Conservation (phyloP, 2,888 invertebrate species). For the Cerceris rybyensis region DNA sequence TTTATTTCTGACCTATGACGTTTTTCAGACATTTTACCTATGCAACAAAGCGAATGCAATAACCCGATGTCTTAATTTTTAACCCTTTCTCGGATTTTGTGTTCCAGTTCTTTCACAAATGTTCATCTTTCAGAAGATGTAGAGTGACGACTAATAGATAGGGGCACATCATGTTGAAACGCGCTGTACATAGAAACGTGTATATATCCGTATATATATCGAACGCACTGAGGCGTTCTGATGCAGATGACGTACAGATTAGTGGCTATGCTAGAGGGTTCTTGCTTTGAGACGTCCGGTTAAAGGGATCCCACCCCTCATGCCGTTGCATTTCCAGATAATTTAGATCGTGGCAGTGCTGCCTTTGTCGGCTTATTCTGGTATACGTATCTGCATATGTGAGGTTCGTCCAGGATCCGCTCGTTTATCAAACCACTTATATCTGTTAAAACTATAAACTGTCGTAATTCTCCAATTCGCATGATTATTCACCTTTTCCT, state of each 20-base stretch:
- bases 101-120: no score
- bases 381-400: slow-evolving; percentile 39
- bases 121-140: no score
- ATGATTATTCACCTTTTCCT: no score
- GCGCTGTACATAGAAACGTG: neutral
- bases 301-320: slow-evolving; percentile 42
- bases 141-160: no score
- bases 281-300: slow-evolving; percentile 69
- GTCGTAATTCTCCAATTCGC: neutral
- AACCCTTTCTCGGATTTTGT: no score
- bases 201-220: slow-evolving; percentile 13
- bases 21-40: no score
- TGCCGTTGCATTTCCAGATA: slow-evolving; percentile 68
- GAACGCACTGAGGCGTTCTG: slow-evolving; percentile 54
- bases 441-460: neutral
- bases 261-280: slow-evolving; percentile 64
- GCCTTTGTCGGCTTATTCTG: slow-evolving; percentile 23
- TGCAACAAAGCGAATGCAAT: no score
- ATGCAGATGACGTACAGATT: slow-evolving; percentile 73
- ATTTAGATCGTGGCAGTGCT: slow-evolving; percentile 62
- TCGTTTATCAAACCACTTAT: slow-evolving; percentile 25
- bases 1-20: no score
- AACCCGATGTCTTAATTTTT: no score
- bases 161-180: no score
- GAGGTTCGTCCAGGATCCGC: slow-evolving; percentile 1